Base-by-base conservation (phyloP, 1,140 invertebrate species). In the Colletes latitarsis region DNA sequence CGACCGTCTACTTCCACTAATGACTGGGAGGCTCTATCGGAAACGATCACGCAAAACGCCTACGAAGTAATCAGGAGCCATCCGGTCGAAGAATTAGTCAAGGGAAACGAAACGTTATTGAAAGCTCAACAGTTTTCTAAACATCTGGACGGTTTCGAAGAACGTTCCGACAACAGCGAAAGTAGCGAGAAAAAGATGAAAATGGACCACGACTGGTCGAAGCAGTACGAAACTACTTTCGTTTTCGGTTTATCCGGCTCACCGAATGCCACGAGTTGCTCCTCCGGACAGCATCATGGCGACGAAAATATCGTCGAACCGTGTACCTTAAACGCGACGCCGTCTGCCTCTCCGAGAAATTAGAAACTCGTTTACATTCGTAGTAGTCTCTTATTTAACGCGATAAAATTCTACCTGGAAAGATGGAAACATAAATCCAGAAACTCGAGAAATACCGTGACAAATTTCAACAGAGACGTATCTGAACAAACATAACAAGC, bases 171-270 rank as follows among this genome's bases (percentile, higher is more conserved):
- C 2, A 17, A 8, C 0, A 12, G 1, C 9, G 53, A 52, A 55
- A 49, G 64, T 1, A 55, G 43, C 3, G 30, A 14, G 14, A 82
- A 85, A 9, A 64, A 21, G 30, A 63, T 9, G 15, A 84, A 67
- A 39, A 17, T 15, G 8, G 58, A 77, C 46, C 12, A 15, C 10
- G 14, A 85, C 39, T 85, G 84, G 79, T 77, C 30, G 12, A 85
- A 77, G 19, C 46, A 62, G 14, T 85, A 53, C 30, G 79, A 82
- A 19, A 74, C 57, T 15, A 60, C 49, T 14, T 84, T 84, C 15
- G 73, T 85, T 19, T 84, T 84, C n/a, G 78, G 60, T 15, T 52
- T 70, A 1, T 19, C 60, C 3, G 10, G 43, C 21, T 15, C 12
- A 1, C n/a, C 49, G 21, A 19, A 53, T 4, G 1, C 19, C 5